phyloP scores from a whole-genome alignment of 2,113 vertebrate genomes.

The Phyllopteryx taeniolatus region DNA sequence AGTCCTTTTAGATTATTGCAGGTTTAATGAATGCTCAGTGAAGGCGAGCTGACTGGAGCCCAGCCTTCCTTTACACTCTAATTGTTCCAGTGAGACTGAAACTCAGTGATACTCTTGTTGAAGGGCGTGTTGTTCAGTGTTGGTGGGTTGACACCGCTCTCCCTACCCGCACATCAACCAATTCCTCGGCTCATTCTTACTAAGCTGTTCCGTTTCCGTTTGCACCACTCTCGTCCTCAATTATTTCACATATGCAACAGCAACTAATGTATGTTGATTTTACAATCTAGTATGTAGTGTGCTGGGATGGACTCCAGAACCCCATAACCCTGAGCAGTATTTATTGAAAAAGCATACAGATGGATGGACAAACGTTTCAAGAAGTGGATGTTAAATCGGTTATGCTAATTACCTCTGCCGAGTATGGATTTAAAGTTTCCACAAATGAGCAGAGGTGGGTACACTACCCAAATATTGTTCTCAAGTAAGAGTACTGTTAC shows the following conservation, averaged over 20 bases:
- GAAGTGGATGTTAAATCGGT: too few relatives aligned
- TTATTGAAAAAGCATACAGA: too few relatives aligned
- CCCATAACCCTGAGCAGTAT: too few relatives aligned
- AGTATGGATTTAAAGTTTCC: too few relatives aligned
- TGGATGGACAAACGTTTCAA: too few relatives aligned
- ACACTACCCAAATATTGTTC: too few relatives aligned
- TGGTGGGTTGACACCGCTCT: conserved; percentile 11
- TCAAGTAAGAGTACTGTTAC: too few relatives aligned
- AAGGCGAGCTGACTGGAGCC: conserved; percentile 56
- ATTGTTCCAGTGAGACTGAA: conserved; percentile 63
- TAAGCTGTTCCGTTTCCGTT: conserved; percentile 22
- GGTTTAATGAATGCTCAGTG: conserved; percentile 60
- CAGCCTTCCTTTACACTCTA: conserved; percentile 54
- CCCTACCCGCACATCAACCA: conserved; percentile 23
- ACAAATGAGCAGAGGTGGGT: too few relatives aligned
- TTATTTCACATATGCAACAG: conserved; percentile 6
- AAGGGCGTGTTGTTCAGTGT: conserved; percentile 46
- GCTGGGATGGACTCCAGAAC: too few relatives aligned
- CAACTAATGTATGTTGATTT: background rate
- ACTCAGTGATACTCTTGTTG: conserved; percentile 49
- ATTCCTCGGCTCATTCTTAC: conserved; percentile 41
- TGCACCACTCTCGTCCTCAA: conserved; percentile 24
- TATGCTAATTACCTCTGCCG: too few relatives aligned
- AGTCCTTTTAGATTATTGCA: conserved; percentile 33
- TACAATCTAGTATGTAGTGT: background rate